Conservation (phyloP, 1,140 invertebrate genomes). For the Anoplophora glabripennis region DNA sequence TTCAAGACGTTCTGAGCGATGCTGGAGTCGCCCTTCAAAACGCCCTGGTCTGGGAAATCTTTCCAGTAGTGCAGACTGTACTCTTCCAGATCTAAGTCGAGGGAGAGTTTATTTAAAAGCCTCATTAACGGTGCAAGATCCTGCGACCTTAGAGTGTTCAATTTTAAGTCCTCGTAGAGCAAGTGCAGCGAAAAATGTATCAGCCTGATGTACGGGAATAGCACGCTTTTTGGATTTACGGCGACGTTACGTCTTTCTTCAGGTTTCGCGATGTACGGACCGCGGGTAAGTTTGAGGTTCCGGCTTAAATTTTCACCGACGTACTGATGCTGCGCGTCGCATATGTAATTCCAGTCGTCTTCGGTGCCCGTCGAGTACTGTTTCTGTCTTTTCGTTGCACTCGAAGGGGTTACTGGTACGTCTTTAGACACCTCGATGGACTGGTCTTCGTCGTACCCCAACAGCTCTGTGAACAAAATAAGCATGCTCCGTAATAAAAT, state of each 20-base stretch:
- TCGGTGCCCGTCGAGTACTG: conserved; percentile 55
- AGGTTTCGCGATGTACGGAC: background rate
- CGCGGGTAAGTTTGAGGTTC: conserved; percentile 3
- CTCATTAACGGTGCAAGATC: conserved; percentile 67
- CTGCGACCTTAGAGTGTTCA: conserved; percentile 69
- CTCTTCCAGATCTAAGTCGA: conserved; percentile 68
- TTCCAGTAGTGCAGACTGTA: conserved; percentile 82
- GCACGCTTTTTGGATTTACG: conserved; percentile 53
- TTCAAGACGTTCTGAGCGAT: conserved; percentile 55
- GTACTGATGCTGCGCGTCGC: conserved; percentile 56
- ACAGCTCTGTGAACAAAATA: conserved; percentile 37
- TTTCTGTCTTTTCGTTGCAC: conserved; percentile 37
- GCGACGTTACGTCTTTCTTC: background rate
- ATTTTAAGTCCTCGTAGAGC: conserved; percentile 87
- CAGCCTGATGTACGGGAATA: conserved; percentile 73
- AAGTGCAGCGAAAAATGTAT: conserved; percentile 82
- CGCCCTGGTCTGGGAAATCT: conserved; percentile 72
- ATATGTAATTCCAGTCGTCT: conserved; percentile 77
- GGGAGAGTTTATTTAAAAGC: conserved; percentile 75
- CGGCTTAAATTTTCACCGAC: conserved; percentile 8
- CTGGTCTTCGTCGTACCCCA: conserved; percentile 42
- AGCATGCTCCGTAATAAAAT: conserved; percentile 1
- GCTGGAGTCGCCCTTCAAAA: conserved; percentile 50
- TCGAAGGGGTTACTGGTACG: conserved; percentile 31
- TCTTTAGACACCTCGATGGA: conserved; percentile 36